These are phyloP conservation scores for Zosterops borbonicus DNA, from an alignment of 2,113 vertebrate species.

Conservation along the genomic window DNA sequence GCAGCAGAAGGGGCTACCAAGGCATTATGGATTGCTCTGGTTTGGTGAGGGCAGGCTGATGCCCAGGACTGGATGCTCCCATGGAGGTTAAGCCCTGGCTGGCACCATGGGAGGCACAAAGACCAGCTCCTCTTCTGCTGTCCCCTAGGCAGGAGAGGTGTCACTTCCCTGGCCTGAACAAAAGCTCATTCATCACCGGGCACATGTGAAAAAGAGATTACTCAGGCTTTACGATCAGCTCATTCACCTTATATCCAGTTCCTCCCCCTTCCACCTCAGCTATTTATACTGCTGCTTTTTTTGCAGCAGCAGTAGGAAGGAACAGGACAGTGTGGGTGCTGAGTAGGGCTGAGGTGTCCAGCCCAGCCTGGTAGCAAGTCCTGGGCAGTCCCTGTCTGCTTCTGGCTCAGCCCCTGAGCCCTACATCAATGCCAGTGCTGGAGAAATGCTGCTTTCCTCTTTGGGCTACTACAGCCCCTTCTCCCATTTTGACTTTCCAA, in stretches of 20 bases:
- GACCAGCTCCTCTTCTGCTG: neutral
- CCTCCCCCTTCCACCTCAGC: neutral
- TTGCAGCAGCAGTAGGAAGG: neutral
- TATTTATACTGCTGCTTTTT: conserved; percentile 10
- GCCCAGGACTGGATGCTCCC: neutral
- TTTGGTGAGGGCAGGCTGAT: neutral
- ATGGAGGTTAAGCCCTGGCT: neutral
- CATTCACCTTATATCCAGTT: conserved; percentile 41
- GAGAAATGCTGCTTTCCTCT: neutral
- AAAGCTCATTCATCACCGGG: conserved; percentile 30
- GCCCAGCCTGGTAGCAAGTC: neutral
- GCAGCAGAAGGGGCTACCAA: too few species aligned
- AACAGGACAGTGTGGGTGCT: neutral
- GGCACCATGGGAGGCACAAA: neutral
- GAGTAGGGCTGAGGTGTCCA: neutral
- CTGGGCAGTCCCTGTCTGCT: neutral
- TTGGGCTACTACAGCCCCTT: neutral
- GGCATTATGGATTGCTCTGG: neutral
- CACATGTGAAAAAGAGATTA: conserved; percentile 41
- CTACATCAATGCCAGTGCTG: accelerated
- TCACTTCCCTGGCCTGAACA: conserved; percentile 36
- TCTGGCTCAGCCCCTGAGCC: neutral
- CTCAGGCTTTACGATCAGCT: conserved; percentile 37
- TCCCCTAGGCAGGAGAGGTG: neutral
- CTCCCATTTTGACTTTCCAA: neutral